These are phyloP conservation scores for Anaspis maculata DNA, from an alignment of 2,888 invertebrate genomes.

Conservation along the genomic window DNA sequence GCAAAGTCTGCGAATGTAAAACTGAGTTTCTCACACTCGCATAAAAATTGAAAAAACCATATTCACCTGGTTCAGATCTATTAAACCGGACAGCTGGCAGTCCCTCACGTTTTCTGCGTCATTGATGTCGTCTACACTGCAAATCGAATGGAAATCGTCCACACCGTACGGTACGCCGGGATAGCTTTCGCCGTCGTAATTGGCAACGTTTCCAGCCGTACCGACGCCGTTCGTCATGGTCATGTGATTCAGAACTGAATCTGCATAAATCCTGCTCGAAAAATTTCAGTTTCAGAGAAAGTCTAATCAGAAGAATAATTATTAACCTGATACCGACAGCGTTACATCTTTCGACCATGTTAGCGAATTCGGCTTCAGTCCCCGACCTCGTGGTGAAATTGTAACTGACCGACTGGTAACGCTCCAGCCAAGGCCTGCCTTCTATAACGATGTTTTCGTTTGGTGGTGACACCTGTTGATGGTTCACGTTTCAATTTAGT, in stretches of 20 bases:
- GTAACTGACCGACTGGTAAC: constrained; percentile 84
- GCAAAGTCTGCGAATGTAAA: too few species aligned
- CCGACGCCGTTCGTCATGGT: constrained; percentile 50
- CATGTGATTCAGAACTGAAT: constrained; percentile 73
- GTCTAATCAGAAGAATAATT: too few species aligned
- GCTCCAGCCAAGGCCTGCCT: constrained; percentile 76
- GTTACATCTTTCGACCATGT: constrained; percentile 76
- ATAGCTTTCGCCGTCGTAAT: constrained; percentile 40
- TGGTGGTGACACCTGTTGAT: constrained; percentile 69
- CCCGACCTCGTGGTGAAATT: constrained; percentile 68
- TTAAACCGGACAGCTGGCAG: constrained; percentile 50
- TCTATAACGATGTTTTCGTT: constrained; percentile 59
- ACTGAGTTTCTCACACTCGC: too few species aligned
- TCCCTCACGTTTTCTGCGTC: constrained; percentile 51
- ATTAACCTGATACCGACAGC: constrained; percentile 66
- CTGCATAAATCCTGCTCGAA: constrained; percentile 69
- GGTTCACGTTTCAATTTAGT: too few species aligned
- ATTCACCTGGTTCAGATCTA: constrained; percentile 65
- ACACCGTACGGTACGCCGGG: constrained; percentile 57
- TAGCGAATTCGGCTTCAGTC: constrained; percentile 57
- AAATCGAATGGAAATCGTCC: constrained; percentile 61
- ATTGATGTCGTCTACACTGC: constrained; percentile 54
- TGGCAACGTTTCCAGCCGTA: constrained; percentile 50
- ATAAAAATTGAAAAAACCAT: too few species aligned
- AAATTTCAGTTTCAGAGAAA: too few species aligned